Evolutionary conservation across 2,888 invertebrate species (phyloP).

Genomic region (Cosmorhoe ocellata): DNA sequence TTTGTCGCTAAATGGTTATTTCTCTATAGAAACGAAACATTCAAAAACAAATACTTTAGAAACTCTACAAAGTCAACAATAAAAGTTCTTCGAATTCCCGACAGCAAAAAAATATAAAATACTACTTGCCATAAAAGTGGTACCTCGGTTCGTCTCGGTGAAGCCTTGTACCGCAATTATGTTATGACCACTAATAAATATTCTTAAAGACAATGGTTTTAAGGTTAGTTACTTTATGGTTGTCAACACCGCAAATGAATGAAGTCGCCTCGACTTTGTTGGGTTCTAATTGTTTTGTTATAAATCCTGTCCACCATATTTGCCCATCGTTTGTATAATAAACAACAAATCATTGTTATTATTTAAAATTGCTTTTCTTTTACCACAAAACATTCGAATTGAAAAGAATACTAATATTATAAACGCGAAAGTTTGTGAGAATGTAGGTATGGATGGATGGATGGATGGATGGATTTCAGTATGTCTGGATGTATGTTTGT

Average conservation of each 20-base stretch:
- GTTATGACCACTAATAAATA: slow-evolving; percentile 67
- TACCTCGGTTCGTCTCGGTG: slow-evolving; percentile 43
- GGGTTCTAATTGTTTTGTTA: slow-evolving; percentile 30
- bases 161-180: slow-evolving; percentile 68
- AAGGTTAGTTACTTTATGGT: slow-evolving; percentile 54
- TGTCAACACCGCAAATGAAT: slow-evolving; percentile 70
- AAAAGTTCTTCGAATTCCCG: slow-evolving; percentile 50
- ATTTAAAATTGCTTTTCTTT: neutral
- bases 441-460: too few species aligned
- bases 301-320: slow-evolving; percentile 51
- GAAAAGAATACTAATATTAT: too few species aligned
- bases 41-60: slow-evolving; percentile 47
- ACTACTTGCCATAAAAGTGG: slow-evolving; percentile 60
- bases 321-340: slow-evolving; percentile 40
- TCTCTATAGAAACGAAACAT: slow-evolving; percentile 20
- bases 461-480: too few species aligned
- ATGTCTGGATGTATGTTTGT: too few species aligned
- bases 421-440: too few species aligned
- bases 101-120: slow-evolving; percentile 58
- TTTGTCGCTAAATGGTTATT: slow-evolving; percentile 10
- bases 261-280: slow-evolving; percentile 40
- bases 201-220: slow-evolving; percentile 59
- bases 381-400: slow-evolving; percentile 4
- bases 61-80: slow-evolving; percentile 49
- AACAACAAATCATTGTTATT: slow-evolving; percentile 3